Percentiles rank a stretch among this genome's conserved stretches.
Conservation (phyloP, 2,888 invertebrate species). For the Conus canariensis region DNA sequence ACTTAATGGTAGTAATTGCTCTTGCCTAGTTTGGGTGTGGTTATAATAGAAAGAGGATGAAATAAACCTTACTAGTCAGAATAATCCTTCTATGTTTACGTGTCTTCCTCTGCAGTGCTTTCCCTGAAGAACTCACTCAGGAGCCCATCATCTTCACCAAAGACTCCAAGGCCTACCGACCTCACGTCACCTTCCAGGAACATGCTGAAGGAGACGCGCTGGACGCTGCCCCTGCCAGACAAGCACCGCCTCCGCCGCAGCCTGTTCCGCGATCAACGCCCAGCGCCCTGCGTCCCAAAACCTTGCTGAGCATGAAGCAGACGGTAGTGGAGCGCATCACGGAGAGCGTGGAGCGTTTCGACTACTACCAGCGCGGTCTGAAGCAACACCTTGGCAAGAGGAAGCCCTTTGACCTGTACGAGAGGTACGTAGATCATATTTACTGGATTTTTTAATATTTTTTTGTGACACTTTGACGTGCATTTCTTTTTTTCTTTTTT, state of each 20-base stretch:
- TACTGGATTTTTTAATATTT: background rate
- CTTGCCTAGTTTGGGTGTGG: too few relatives aligned
- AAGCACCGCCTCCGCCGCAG: background rate
- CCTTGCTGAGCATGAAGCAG: conserved; percentile 58
- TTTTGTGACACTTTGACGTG: background rate
- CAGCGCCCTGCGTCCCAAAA: conserved; percentile 37
- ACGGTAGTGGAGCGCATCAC: conserved; percentile 62
- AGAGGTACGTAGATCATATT: conserved; percentile 65
- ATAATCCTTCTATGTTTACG: too few relatives aligned
- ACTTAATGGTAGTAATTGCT: too few relatives aligned
- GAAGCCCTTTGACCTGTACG: conserved; percentile 72
- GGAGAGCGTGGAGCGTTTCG: conserved; percentile 62
- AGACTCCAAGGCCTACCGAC: background rate
- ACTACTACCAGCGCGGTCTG: conserved; percentile 65
- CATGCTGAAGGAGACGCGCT: background rate
- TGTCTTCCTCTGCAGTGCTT: background rate
- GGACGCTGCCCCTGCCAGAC: too few relatives aligned
- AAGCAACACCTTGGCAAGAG: conserved; percentile 69
- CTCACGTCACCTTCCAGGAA: conserved; percentile 19
- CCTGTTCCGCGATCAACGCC: background rate
- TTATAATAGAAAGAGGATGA: too few relatives aligned
- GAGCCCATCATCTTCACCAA: conserved; percentile 67
- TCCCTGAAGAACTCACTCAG: conserved; percentile 46
- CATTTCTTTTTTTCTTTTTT: background rate
- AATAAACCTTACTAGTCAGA: too few relatives aligned